phyloP scores from a whole-genome alignment of 2,888 invertebrate genomes.

The Callosobruchus maculatus region DNA sequence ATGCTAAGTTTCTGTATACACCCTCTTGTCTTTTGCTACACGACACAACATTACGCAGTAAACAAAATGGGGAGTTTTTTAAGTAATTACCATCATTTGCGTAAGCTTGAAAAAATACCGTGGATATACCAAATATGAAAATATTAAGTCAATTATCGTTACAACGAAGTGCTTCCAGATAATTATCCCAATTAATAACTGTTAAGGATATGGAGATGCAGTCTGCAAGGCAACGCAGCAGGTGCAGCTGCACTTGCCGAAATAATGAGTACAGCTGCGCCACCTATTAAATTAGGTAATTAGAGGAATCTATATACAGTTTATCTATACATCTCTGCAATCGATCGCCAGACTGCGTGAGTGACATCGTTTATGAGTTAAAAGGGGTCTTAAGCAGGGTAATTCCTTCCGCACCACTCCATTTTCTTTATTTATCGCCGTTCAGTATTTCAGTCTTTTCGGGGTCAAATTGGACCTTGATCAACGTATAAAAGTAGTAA shows the following conservation, averaged over 20 bases:
- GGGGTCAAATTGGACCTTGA: no score
- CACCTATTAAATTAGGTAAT: not conserved
- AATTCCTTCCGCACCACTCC: not conserved
- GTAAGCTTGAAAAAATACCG: not conserved
- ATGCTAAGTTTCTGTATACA: no score
- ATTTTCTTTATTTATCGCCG: not conserved
- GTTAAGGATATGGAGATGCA: not conserved
- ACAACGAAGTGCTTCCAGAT: not conserved
- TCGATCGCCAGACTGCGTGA: not conserved
- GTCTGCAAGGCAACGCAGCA: not conserved
- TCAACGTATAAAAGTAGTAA: no score
- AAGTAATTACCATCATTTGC: not conserved
- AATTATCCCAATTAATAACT: not conserved
- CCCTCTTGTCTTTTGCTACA: no score
- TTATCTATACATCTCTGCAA: not conserved
- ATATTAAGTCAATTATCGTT: not conserved
- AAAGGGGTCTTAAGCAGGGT: not conserved
- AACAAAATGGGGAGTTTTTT: no score
- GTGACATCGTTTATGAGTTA: not conserved
- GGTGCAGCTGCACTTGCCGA: not conserved
- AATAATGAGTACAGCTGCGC: not conserved
- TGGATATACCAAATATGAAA: not conserved
- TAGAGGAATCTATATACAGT: not conserved
- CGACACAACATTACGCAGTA: no score
- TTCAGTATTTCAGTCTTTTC: not conserved